These are phyloP conservation scores for Porites lutea DNA, from an alignment of 64 coral and sea anemone species.

Conservation along the genomic window DNA sequence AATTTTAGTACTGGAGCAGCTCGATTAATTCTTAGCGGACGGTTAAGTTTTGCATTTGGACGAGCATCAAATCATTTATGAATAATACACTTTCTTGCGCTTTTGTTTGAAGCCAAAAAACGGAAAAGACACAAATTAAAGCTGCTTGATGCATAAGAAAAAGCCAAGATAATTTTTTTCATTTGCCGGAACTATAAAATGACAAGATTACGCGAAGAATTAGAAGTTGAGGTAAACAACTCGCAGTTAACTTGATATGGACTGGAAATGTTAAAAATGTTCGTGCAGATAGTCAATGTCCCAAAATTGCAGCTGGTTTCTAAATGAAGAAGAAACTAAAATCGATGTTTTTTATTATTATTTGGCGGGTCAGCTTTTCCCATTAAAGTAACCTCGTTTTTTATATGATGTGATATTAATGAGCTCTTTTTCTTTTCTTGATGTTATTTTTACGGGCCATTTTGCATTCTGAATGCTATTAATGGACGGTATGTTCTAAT, in stretches of 20 bases:
- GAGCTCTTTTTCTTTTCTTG: constrained; percentile 42
- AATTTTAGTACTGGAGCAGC: too few species aligned
- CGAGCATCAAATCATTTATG: too few species aligned
- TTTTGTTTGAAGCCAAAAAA: not conserved
- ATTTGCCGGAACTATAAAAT: constrained; percentile 8
- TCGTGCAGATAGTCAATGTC: not conserved
- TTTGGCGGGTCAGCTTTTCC: not conserved
- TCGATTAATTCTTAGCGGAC: too few species aligned
- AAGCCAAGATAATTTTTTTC: not conserved
- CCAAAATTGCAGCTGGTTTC: not conserved
- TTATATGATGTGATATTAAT: constrained; percentile 45
- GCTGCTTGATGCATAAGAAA: constrained; percentile 37
- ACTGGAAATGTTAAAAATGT: not conserved
- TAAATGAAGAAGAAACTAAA: not conserved
- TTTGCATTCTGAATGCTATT: constrained; percentile 17
- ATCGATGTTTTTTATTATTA: constrained; percentile 3
- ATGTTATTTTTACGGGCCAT: constrained; percentile 31
- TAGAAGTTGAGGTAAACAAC: constrained; percentile 17
- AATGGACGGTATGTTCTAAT: not conserved
- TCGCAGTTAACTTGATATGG: not conserved
- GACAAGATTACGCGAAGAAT: constrained; percentile 19
- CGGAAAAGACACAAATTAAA: not conserved
- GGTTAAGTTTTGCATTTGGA: too few species aligned
- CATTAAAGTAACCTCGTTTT: constrained; percentile 27
- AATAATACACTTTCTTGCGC: too few species aligned